Conservation (phyloP, 2,797 vertebrate species). For the Danio choprae region DNA sequence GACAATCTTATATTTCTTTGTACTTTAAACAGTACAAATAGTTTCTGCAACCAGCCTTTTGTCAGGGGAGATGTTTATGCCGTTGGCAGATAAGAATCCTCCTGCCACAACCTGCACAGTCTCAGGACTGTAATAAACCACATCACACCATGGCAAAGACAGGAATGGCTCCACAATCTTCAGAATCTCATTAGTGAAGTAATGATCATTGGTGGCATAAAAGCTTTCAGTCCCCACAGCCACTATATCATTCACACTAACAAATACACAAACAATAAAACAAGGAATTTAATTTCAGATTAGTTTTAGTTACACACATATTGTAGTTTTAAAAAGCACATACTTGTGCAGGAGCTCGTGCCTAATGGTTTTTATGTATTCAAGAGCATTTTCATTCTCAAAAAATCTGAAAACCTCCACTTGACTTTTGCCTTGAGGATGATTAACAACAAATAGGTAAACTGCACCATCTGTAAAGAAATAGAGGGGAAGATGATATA, state of each 20-base stretch:
- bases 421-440: slow-evolving; percentile 83
- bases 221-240: slow-evolving; percentile 87
- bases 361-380: slow-evolving; percentile 86
- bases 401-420: slow-evolving; percentile 89
- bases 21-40: not conserved
- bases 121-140: slow-evolving; percentile 89
- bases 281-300: not conserved
- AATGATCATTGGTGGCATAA: slow-evolving; percentile 92
- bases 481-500: not conserved
- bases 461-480: slow-evolving; percentile 77
- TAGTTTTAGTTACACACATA: not conserved
- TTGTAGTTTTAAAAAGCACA: not conserved
- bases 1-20: not conserved
- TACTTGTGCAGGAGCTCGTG: slow-evolving; percentile 89
- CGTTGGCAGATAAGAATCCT: slow-evolving; percentile 85
- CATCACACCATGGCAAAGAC: slow-evolving; percentile 79
- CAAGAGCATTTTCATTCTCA: slow-evolving; percentile 82
- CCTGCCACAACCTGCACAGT: slow-evolving; percentile 87
- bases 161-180: slow-evolving; percentile 75
- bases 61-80: slow-evolving; percentile 89
- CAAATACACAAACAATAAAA: slow-evolving; percentile 25
- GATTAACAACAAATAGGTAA: slow-evolving; percentile 92
- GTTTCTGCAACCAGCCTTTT: slow-evolving; percentile 76
- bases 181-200: slow-evolving; percentile 73
- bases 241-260: slow-evolving; percentile 90